Evolutionary conservation across 2,113 vertebrate species (phyloP).

Genomic region (Athene noctua): DNA sequence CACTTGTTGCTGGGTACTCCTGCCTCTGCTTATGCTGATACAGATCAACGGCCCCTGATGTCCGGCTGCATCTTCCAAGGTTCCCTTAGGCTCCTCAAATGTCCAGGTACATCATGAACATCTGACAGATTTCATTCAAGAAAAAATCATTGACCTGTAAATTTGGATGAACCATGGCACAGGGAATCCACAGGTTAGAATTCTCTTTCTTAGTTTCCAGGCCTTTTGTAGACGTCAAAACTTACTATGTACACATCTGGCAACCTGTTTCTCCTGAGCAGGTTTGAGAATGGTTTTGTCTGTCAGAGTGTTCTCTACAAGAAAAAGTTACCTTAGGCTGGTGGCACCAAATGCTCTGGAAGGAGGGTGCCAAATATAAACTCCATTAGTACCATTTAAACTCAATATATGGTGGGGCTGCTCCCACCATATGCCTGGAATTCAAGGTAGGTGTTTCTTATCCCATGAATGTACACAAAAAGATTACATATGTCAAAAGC

Average conservation of each 20-base stretch:
- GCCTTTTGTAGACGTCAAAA: not conserved
- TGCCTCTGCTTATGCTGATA: not conserved
- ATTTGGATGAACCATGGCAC: not conserved
- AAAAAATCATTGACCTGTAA: not conserved
- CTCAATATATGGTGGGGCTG: not conserved
- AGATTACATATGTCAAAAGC: not conserved
- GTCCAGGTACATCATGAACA: not conserved
- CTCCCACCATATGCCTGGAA: not conserved
- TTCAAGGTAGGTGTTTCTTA: not conserved
- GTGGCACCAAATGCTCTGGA: fast-evolving
- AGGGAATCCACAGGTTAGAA: not conserved
- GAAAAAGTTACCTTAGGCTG: not conserved
- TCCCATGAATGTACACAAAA: not conserved
- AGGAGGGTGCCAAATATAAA: not conserved
- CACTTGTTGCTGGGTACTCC: not conserved
- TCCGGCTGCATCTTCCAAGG: not conserved
- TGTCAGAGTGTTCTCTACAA: not conserved
- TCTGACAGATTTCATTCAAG: not conserved
- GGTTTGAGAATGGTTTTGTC: not conserved
- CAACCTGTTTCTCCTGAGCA: not conserved
- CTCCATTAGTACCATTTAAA: not conserved
- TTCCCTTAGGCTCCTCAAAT: not conserved
- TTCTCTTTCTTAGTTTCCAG: not conserved
- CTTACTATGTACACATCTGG: not conserved
- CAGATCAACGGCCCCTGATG: not conserved